phyloP scores from a whole-genome alignment of 2,888 invertebrate species.

The Pterostichus niger region DNA sequence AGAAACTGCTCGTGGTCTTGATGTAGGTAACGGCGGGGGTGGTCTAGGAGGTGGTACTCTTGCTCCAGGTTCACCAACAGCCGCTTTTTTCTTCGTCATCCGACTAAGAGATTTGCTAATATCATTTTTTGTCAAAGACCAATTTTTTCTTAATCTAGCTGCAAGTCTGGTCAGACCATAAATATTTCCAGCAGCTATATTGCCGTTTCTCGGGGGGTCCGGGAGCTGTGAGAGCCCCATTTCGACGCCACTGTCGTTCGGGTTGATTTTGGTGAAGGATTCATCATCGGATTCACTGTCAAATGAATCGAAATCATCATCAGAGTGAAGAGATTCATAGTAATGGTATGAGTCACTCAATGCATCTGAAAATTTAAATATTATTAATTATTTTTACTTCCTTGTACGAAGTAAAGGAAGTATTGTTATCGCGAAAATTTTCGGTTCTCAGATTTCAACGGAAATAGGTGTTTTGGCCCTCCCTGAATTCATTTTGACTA shows the following conservation, averaged over 20 bases:
- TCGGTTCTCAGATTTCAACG: too few relatives aligned
- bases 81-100: conserved; percentile 75
- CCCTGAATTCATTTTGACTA: too few relatives aligned
- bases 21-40: neutral
- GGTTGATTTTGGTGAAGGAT: conserved; percentile 72
- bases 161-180: conserved; percentile 84
- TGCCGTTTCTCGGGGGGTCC: conserved; percentile 78
- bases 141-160: conserved; percentile 83
- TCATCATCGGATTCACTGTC: conserved; percentile 84
- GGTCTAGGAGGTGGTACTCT: neutral
- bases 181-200: conserved; percentile 78
- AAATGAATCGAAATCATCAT: conserved; percentile 86
- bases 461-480: too few relatives aligned
- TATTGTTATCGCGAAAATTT: too few relatives aligned
- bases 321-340: conserved; percentile 83
- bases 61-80: neutral
- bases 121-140: conserved; percentile 79
- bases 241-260: conserved; percentile 78
- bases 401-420: too few relatives aligned
- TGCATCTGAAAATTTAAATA: conserved; percentile 81
- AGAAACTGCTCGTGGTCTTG: conserved; percentile 28
- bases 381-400: too few relatives aligned
- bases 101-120: conserved; percentile 80
- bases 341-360: conserved; percentile 85
- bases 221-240: conserved; percentile 80